Base-by-base conservation (phyloP, 2,113 vertebrate species). In the Serinus canaria region DNA sequence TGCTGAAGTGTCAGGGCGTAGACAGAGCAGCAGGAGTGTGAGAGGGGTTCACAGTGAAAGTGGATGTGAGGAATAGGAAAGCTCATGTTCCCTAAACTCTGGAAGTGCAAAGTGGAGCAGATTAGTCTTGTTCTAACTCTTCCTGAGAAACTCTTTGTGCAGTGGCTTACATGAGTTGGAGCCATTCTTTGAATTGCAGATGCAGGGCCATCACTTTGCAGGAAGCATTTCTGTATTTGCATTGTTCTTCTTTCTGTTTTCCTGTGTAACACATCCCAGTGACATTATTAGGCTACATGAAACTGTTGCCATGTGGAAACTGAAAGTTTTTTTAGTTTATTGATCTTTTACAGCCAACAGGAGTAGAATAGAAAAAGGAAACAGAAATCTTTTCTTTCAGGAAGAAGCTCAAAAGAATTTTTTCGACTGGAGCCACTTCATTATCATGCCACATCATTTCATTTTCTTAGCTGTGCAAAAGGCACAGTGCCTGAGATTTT, bases 281-380 rank as follows among this genome's bases (percentile, higher is more conserved):
- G 95, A 97, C 95, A 95, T 96, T 96, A 96, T 94, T 92, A 96
- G 93, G 92, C 92, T 96, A 73, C 80, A 43, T 5, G 69, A 66
- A 90, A 82, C 60, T 81, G 86, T 91, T 96, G 76, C 86, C 41
- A 8, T 63, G 76, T 72, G 88, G 87, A 94, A 92, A 88, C 47
- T 64, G 64, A 7, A 90, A 70, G 52, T 59, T 92, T 77, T 87
- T 89, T 92, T 49, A 49, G 58, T 92, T 92, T 82, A 92, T 90
- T 95, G 90, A 90, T 96, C 60, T 84, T 80, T 50, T 70, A 11
- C 80, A 94, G 80, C 92, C 83, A 83, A 92, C 64, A 64, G 62
- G 85, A 93, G 50, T 55, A 43, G 86, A 84, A 75, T 2, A 89
- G 76, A 94, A 63, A 49, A 90, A 86, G 41, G 87, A 92, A 95